Percentiles rank a stretch among this genome's conserved stretches.
These are phyloP conservation scores for Acropora yongei DNA, from an alignment of 64 coral and sea anemone species.

Conservation along the genomic window DNA sequence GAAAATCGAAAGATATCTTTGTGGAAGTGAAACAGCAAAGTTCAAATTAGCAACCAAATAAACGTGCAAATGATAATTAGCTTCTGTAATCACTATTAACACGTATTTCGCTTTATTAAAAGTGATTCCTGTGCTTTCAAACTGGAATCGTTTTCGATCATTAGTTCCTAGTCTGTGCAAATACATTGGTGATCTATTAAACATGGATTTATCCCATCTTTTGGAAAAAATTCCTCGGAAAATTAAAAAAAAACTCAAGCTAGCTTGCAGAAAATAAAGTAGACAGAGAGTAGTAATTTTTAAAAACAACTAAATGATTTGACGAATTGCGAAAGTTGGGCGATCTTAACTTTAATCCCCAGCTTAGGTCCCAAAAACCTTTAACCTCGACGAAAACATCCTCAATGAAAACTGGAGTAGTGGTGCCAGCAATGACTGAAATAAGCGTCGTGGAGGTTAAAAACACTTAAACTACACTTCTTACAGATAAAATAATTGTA, in stretches of 20 bases:
- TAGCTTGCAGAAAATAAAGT: too few relatives aligned
- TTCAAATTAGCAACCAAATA: background rate
- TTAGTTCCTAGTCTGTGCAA: background rate
- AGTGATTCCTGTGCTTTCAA: background rate
- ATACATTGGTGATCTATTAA: too few relatives aligned
- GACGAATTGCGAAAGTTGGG: too few relatives aligned
- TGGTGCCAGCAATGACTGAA: background rate
- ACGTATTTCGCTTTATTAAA: background rate
- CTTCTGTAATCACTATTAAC: background rate
- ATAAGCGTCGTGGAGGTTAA: background rate
- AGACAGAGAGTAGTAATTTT: too few relatives aligned
- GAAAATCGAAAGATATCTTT: background rate
- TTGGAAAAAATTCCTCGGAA: too few relatives aligned
- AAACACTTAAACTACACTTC: background rate
- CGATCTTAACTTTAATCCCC: background rate
- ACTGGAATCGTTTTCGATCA: background rate
- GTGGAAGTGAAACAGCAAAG: background rate
- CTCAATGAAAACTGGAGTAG: background rate
- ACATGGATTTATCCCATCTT: too few relatives aligned
- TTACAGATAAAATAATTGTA: background rate
- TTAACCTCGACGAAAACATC: background rate
- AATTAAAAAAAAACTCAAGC: too few relatives aligned
- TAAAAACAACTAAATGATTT: too few relatives aligned
- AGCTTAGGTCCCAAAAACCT: background rate
- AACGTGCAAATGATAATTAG: background rate